Conservation (phyloP, 2,888 invertebrate genomes). For the Diloba caeruleocephala region DNA sequence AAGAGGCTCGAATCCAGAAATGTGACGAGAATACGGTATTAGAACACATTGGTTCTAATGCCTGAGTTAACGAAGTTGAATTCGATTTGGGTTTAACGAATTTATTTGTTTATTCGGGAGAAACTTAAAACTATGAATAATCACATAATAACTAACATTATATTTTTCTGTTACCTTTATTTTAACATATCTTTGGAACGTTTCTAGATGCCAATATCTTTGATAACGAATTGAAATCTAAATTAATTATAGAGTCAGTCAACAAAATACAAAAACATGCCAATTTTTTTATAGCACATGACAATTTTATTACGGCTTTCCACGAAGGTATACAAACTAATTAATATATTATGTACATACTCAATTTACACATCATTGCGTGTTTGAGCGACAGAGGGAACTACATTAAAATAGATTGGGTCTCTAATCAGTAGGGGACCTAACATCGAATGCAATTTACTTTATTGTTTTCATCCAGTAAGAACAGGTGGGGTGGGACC, state of each 20-base stretch:
- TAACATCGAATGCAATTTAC: slow-evolving; percentile 70
- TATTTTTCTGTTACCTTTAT: background rate
- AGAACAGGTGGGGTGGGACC: slow-evolving; percentile 60
- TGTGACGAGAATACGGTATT: slow-evolving; percentile 81
- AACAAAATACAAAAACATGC: too few species aligned
- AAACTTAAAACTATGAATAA: background rate
- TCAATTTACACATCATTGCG: slow-evolving; percentile 51
- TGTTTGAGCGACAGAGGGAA: slow-evolving; percentile 50
- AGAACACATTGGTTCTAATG: slow-evolving; percentile 47
- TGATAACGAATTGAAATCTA: background rate
- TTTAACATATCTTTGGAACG: too few species aligned
- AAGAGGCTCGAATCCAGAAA: slow-evolving; percentile 70
- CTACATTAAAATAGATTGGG: slow-evolving; percentile 71
- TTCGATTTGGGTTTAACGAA: slow-evolving; percentile 25
- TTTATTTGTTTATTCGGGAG: slow-evolving; percentile 21
- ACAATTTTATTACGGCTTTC: too few species aligned
- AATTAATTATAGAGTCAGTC: too few species aligned
- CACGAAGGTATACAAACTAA: background rate
- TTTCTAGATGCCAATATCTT: too few species aligned
- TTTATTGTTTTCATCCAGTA: slow-evolving; percentile 68
- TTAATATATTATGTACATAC: slow-evolving; percentile 8
- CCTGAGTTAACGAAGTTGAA: slow-evolving; percentile 30
- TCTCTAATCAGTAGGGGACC: slow-evolving; percentile 65
- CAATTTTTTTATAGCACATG: too few species aligned
- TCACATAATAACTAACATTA: background rate